Evolutionary conservation across 1,140 invertebrate genomes (phyloP).

Genomic region (Drosophila tani): DNA sequence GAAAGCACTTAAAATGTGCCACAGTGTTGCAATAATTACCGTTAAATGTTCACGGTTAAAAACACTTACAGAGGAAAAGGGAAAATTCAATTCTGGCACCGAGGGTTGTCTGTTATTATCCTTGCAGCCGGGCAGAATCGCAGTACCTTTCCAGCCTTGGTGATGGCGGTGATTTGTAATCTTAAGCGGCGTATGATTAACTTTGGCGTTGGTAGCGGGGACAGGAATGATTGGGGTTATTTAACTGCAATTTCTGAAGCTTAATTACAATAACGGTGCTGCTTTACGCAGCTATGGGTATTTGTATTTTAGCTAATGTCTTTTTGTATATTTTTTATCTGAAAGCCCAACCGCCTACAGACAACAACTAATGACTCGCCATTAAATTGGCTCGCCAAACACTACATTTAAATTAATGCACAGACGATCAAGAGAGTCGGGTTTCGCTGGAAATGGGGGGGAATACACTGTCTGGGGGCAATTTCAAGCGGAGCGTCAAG

Average conservation of each 20-base stretch:
- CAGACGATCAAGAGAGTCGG: slow-evolving; percentile 38
- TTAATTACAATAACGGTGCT: background rate
- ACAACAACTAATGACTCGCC: slow-evolving; percentile 61
- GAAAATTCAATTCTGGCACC: slow-evolving; percentile 39
- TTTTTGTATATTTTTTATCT: background rate
- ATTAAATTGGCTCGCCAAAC: slow-evolving; percentile 72
- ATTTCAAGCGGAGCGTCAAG: slow-evolving; percentile 62
- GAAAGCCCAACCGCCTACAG: slow-evolving; percentile 11
- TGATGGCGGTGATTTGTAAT: slow-evolving; percentile 81
- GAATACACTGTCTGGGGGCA: slow-evolving; percentile 10
- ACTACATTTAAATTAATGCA: slow-evolving; percentile 76
- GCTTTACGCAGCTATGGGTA: background rate
- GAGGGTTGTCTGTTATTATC: slow-evolving; percentile 72
- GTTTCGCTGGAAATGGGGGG: background rate
- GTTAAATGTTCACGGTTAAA: slow-evolving; percentile 80
- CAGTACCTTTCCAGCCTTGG: slow-evolving; percentile 36
- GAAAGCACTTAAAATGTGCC: slow-evolving; percentile 78
- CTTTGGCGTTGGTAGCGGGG: slow-evolving; percentile 30
- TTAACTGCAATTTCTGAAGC: background rate
- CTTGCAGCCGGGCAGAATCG: slow-evolving; percentile 41
- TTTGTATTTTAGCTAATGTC: background rate
- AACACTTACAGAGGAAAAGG: slow-evolving; percentile 54
- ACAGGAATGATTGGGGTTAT: background rate
- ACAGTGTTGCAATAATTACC: slow-evolving; percentile 83
- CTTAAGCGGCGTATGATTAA: slow-evolving; percentile 79